Evolutionary conservation across 2,797 vertebrate genomes (phyloP), one percentile per base, ranked within the genome.

Genomic region (Gallinago solitaria): DNA sequence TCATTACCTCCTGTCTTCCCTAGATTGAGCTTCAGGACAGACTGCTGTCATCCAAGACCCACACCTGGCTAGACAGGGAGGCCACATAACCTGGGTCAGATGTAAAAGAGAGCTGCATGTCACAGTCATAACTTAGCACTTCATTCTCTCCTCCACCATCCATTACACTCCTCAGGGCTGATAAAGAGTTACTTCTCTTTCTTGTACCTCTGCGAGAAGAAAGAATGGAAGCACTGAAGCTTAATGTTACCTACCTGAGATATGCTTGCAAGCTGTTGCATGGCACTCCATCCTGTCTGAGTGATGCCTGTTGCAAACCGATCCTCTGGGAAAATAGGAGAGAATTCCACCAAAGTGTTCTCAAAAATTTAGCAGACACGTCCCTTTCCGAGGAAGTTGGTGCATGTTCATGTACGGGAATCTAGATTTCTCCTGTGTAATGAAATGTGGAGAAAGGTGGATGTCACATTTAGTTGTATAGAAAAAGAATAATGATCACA

Each of bases 1-100:
- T 79, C 85, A 63, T 95, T 94, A 75, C 95, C 87, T 97, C 93
- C 96, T 97, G 89, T 97, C 95, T 97, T 93, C 96, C 85, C 81
- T 95, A 97, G 96, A 97, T 65, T 95, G 95, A 95, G 92, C 96
- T 97, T 84, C 95, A 97, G 79, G 94, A 96, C 94, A 97, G 81
- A 68, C 91, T 97, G 95, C 95, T 97, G 90, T 95, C 96, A 95
- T 90, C 95, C 96, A 95, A 27, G 94, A 89, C 78, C 74, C 94
- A 89, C 87, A 78, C 81, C 93, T 95, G 95, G 87, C 93, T 97
- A 97, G 96, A 96, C 93, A 96, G 96, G 95, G 95, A 96, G 87
- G 93, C 95, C 80, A 71, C 95, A 89, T 94, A 89, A 91, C 63
- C 94, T 95, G 95, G 96, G 75, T 97, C 93, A 93, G 93, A 51